Conservation (phyloP, 35 echinoderm and acorn worm species). For the Acanthaster planci region DNA sequence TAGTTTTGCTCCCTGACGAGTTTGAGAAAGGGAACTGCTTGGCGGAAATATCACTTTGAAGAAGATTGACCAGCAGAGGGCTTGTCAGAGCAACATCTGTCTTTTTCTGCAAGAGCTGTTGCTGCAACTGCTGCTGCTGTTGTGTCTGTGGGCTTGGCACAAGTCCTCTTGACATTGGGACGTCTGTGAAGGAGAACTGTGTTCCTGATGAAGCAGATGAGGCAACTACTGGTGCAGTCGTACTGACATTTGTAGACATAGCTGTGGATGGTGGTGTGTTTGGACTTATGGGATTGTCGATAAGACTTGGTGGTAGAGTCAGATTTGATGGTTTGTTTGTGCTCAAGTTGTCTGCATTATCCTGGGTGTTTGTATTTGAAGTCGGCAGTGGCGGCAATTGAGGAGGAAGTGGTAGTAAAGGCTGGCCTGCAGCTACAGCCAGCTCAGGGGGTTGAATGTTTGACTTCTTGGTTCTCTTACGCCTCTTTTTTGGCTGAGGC, state of each 20-base stretch:
- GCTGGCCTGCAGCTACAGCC: slow-evolving; percentile 35
- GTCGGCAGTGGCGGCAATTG: slow-evolving; percentile 36
- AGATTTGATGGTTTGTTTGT: slow-evolving; percentile 55
- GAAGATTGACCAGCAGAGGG: slow-evolving; percentile 86
- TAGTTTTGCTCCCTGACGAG: slow-evolving; percentile 16
- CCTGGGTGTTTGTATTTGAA: slow-evolving; percentile 30
- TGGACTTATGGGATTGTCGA: slow-evolving; percentile 77
- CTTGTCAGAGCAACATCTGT: slow-evolving; percentile 88
- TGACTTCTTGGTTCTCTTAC: slow-evolving; percentile 22
- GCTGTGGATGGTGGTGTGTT: slow-evolving; percentile 38
- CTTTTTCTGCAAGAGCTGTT: slow-evolving; percentile 37
- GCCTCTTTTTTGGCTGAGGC: slow-evolving; percentile 52
- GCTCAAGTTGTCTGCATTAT: slow-evolving; percentile 25
- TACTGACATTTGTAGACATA: neutral
- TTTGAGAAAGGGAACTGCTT: slow-evolving; percentile 84
- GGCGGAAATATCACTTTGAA: slow-evolving; percentile 87
- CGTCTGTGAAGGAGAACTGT: slow-evolving; percentile 42
- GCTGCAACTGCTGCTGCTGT: too few relatives aligned
- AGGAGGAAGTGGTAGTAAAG: slow-evolving; percentile 40
- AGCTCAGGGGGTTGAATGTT: slow-evolving; percentile 41
- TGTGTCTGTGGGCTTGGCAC: slow-evolving; percentile 24
- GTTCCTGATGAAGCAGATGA: slow-evolving; percentile 17
- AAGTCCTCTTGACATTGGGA: slow-evolving; percentile 20
- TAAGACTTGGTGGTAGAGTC: slow-evolving; percentile 47
- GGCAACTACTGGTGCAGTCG: neutral